phyloP scores from a whole-genome alignment of 1,140 invertebrate species.

The Mamestra configurata region DNA sequence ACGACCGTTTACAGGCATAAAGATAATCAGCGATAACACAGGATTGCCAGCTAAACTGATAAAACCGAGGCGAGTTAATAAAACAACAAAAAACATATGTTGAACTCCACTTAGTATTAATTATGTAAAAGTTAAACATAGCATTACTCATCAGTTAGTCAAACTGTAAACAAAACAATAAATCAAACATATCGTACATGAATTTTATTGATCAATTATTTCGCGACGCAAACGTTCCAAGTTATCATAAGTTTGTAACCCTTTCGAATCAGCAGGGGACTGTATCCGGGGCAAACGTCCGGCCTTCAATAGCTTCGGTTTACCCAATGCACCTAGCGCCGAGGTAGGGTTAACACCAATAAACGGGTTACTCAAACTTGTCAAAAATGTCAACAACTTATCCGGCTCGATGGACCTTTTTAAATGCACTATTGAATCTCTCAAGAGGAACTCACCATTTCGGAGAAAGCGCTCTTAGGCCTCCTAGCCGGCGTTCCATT shows the following conservation, averaged over 20 bases:
- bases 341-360: neutral
- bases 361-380: neutral
- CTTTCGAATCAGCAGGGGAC: conserved; percentile 24
- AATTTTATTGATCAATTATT: conserved; percentile 51
- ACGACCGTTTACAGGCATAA: neutral
- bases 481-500: conserved; percentile 83
- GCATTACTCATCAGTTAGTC: conserved; percentile 44
- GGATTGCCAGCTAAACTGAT: neutral
- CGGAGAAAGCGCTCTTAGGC: conserved; percentile 83
- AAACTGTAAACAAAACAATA: conserved; percentile 53
- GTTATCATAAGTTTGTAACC: conserved; percentile 38
- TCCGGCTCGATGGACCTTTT: neutral
- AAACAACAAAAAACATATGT: conserved; percentile 25
- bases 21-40: conserved; percentile 12
- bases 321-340: neutral
- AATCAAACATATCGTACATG: conserved; percentile 41
- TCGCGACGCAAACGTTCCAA: conserved; percentile 3
- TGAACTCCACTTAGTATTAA: conserved; percentile 5
- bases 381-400: neutral
- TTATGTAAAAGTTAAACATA: conserved; percentile 31
- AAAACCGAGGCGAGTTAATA: neutral
- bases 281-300: conserved; percentile 11
- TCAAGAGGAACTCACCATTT: conserved; percentile 72
- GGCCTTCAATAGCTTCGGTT: neutral
- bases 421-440: neutral